Evolutionary conservation across 2,888 invertebrate genomes (phyloP).

Genomic region (Zygaena filipendulae): DNA sequence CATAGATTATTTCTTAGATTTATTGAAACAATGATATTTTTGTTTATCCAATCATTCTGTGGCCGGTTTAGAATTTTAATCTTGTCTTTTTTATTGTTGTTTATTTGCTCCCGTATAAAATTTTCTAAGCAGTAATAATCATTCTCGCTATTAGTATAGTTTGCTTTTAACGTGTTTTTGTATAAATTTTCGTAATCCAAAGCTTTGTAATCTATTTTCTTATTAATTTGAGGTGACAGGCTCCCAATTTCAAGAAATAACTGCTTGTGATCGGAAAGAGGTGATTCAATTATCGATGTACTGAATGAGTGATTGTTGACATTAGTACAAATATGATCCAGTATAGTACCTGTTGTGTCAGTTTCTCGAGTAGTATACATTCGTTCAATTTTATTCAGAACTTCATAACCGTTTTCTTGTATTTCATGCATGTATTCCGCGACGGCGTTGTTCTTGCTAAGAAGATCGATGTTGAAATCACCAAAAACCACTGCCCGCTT

Average conservation of each 20-base stretch:
- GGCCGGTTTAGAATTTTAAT: too few species aligned
- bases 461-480: too few species aligned
- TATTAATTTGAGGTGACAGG: slow-evolving; percentile 2
- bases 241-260: slow-evolving; percentile 13
- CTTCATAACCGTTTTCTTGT: slow-evolving; percentile 7
- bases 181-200: slow-evolving; percentile 14
- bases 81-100: too few species aligned
- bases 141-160: too few species aligned
- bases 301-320: slow-evolving; percentile 8
- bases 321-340: slow-evolving; percentile 15
- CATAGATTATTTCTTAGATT: too few species aligned
- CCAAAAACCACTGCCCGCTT: too few species aligned
- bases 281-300: slow-evolving; percentile 15
- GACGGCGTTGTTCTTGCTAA: slow-evolving; percentile 1
- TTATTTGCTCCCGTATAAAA: too few species aligned
- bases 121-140: too few species aligned
- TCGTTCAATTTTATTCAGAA: slow-evolving; percentile 11
- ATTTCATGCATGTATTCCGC: slow-evolving; percentile 4
- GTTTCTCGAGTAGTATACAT: slow-evolving; percentile 13
- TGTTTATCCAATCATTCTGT: too few species aligned
- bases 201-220: slow-evolving; percentile 13
- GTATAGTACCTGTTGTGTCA: slow-evolving; percentile 10
- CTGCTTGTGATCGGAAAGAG: slow-evolving; percentile 17
- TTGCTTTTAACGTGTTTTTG: too few species aligned
- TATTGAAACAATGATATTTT: too few species aligned